Conservation (phyloP, 2,113 vertebrate species). For the Verasper variegatus region DNA sequence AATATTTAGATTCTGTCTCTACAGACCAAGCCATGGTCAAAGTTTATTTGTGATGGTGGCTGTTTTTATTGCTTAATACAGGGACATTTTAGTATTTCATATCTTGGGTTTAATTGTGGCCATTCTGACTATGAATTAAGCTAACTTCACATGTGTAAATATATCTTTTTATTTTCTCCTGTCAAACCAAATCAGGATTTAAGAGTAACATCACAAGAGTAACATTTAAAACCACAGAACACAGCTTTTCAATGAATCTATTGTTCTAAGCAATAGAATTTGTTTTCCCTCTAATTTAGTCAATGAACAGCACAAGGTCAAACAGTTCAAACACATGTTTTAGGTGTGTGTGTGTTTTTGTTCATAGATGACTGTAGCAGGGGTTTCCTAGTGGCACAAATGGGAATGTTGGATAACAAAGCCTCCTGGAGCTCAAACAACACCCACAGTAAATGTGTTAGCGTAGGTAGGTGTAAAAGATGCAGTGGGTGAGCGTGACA, state of each 20-base stretch:
- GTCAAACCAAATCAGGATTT: background rate
- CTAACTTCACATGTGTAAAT: too few relatives aligned
- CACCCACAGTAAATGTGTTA: too few relatives aligned
- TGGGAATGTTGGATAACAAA: too few relatives aligned
- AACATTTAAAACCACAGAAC: background rate
- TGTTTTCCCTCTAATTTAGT: background rate
- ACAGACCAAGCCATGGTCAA: background rate
- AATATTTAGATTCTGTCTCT: background rate
- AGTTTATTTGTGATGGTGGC: background rate
- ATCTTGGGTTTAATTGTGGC: background rate
- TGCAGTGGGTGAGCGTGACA: too few relatives aligned
- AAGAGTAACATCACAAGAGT: constrained; percentile 15
- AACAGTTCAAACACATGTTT: background rate
- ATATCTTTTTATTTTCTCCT: too few relatives aligned
- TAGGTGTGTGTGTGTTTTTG: background rate
- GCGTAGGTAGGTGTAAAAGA: too few relatives aligned
- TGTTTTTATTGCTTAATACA: background rate
- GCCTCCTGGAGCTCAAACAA: too few relatives aligned
- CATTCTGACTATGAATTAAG: background rate
- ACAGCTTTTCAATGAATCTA: background rate
- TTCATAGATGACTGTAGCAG: background rate
- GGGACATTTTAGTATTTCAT: background rate
- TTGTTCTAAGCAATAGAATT: background rate
- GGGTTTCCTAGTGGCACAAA: background rate
- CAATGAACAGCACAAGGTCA: background rate